These are phyloP conservation scores for Pantherophis guttatus DNA, from an alignment of 2,113 vertebrate species.

Conservation along the genomic window DNA sequence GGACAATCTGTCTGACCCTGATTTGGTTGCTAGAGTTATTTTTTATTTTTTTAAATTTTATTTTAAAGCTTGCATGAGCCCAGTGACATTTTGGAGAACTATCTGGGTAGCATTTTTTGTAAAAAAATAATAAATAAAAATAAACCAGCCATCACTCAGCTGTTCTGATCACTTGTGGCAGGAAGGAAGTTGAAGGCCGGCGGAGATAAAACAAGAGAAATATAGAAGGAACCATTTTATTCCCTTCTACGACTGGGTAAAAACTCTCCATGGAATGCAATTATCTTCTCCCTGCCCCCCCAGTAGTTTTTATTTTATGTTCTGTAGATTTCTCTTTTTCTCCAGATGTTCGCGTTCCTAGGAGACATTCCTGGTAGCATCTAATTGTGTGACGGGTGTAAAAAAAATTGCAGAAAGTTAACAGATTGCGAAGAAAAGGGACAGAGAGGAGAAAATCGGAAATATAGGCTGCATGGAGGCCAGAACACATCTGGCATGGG, in stretches of 20 bases:
- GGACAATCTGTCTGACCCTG: neutral
- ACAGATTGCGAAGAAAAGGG: neutral
- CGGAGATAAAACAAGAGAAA: neutral
- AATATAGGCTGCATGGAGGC: neutral
- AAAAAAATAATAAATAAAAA: too few relatives aligned
- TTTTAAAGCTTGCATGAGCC: constrained; percentile 19
- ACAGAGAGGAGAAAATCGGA: neutral
- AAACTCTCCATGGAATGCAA: neutral
- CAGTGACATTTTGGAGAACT: neutral
- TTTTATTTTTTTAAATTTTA: too few relatives aligned
- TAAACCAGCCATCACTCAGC: neutral
- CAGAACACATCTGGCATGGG: neutral
- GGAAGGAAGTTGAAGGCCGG: neutral
- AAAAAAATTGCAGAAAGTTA: constrained; percentile 37
- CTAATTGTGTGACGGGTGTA: constrained; percentile 15
- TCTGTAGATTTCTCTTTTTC: neutral
- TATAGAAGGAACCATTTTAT: neutral
- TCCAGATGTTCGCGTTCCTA: neutral
- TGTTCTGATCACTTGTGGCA: constrained; percentile 43
- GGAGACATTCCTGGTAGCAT: neutral
- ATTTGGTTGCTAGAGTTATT: neutral
- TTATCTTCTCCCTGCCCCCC: neutral
- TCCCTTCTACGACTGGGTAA: neutral
- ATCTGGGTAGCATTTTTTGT: neutral
- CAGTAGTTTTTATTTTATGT: neutral